phyloP scores from a whole-genome alignment of 2,113 vertebrate genomes.

The Verasper variegatus region DNA sequence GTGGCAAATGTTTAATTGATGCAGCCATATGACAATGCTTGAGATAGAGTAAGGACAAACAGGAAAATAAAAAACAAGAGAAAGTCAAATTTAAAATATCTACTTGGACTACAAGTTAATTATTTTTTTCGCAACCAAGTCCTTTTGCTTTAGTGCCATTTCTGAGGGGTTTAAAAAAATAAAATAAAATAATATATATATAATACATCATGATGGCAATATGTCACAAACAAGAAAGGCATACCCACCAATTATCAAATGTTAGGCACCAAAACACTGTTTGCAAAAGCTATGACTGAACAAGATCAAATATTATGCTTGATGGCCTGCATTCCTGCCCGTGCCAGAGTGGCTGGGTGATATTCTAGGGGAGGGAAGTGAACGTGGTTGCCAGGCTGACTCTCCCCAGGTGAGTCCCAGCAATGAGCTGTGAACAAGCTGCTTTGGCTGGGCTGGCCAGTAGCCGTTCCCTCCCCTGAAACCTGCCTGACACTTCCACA shows the following conservation, averaged over 20 bases:
- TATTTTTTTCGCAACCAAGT: not conserved
- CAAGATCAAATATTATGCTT: slow-evolving; percentile 62
- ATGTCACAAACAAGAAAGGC: slow-evolving; percentile 42
- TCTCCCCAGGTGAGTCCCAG: slow-evolving; percentile 78
- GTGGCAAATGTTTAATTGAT: slow-evolving; percentile 78
- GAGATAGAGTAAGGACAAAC: not conserved
- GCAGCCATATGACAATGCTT: slow-evolving; percentile 53
- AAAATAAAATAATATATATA: not conserved
- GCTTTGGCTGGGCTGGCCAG: slow-evolving; percentile 72
- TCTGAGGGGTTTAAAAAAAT: not conserved
- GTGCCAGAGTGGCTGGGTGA: slow-evolving; percentile 53
- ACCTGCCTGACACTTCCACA: slow-evolving; percentile 58
- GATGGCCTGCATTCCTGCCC: slow-evolving; percentile 44
- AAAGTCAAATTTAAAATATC: not conserved
- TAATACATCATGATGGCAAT: slow-evolving; percentile 1
- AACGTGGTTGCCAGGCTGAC: slow-evolving; percentile 64
- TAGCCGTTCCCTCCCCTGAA: slow-evolving; percentile 58
- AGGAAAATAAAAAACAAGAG: slow-evolving; percentile 23
- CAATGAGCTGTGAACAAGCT: slow-evolving; percentile 81
- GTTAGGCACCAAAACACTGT: slow-evolving; percentile 47
- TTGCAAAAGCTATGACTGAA: slow-evolving; percentile 56
- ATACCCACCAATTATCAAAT: slow-evolving; percentile 49
- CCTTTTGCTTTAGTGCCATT: not conserved
- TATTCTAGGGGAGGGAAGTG: slow-evolving; percentile 41
- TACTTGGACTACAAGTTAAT: too few relatives aligned